These are phyloP conservation scores for Bombylius major DNA, from an alignment of 2,888 invertebrate genomes.

Conservation along the genomic window DNA sequence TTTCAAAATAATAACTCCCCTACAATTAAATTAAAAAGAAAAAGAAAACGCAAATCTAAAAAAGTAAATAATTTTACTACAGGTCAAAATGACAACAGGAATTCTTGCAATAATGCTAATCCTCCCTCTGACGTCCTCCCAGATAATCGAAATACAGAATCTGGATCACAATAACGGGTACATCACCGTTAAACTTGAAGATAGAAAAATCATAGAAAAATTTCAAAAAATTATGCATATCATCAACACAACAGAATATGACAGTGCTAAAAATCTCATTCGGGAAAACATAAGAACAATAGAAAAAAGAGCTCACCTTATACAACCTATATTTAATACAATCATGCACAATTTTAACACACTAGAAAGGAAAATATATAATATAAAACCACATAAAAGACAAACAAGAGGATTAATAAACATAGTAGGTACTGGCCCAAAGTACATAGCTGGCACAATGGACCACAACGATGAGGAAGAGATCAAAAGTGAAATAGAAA, in stretches of 20 bases:
- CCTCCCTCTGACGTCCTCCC: neutral
- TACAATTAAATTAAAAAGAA: neutral
- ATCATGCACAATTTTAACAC: neutral
- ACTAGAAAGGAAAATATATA: neutral
- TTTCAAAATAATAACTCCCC: neutral
- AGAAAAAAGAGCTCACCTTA: neutral
- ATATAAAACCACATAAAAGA: neutral
- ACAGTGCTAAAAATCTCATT: neutral
- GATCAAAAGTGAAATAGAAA: neutral
- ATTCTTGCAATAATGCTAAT: neutral
- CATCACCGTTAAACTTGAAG: neutral
- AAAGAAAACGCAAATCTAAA: neutral
- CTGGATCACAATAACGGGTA: neutral
- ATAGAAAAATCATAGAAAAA: neutral
- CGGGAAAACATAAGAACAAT: neutral
- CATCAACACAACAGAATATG: neutral
- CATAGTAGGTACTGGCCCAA: neutral
- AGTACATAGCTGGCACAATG: neutral
- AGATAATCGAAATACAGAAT: neutral
- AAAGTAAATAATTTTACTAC: neutral
- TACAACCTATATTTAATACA: neutral
- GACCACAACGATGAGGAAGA: neutral
- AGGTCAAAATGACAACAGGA: neutral
- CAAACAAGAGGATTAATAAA: neutral
- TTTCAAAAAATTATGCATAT: neutral